phyloP scores from a whole-genome alignment of 1,140 invertebrate genomes.

The Octopus bimaculoides region DNA sequence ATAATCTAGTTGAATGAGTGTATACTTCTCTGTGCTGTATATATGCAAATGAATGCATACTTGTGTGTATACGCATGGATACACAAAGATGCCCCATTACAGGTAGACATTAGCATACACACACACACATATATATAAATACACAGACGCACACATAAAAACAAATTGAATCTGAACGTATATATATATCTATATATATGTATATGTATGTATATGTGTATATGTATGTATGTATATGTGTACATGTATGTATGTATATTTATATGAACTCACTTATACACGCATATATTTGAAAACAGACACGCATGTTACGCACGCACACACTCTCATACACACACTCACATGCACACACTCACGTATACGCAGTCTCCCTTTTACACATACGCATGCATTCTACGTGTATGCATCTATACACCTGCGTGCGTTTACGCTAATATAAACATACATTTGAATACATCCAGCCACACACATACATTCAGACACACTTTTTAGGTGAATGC shows the following conservation, averaged over 20 bases:
- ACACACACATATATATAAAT: too few species aligned
- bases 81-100: background rate
- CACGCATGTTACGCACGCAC: background rate
- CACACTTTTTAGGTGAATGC: background rate
- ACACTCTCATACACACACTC: too few species aligned
- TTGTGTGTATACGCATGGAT: background rate
- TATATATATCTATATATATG: too few species aligned
- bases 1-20: background rate
- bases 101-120: too few species aligned
- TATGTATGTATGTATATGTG: background rate
- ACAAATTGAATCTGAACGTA: too few species aligned
- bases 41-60: background rate
- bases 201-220: background rate
- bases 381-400: too few species aligned
- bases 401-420: background rate
- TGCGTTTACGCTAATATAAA: background rate
- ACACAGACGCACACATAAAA: too few species aligned
- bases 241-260: background rate
- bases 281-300: background rate
- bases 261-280: background rate
- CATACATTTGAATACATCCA: background rate
- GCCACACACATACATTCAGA: background rate
- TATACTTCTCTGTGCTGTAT: background rate
- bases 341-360: too few species aligned
- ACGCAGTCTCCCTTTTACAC: too few species aligned